phyloP scores from a whole-genome alignment of 2,888 invertebrate genomes.

The Carterocephalus palaemon region DNA sequence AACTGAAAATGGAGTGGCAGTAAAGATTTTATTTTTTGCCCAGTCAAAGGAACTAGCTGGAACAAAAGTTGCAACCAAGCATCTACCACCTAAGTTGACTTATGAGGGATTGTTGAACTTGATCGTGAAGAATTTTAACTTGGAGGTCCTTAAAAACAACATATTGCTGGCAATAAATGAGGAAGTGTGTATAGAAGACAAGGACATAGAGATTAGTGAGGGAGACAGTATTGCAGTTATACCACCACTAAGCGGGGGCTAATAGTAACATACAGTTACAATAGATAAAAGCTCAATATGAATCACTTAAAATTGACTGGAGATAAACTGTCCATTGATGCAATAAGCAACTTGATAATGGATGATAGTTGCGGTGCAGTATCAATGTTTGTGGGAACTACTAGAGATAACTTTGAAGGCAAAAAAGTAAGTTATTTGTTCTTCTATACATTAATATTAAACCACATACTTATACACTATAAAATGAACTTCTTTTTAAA shows the following conservation, averaged over 20 bases:
- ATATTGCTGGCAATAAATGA: conserved; percentile 91
- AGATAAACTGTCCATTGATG: conserved; percentile 83
- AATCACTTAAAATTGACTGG: conserved; percentile 84
- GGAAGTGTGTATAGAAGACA: conserved; percentile 81
- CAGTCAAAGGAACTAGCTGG: conserved; percentile 91
- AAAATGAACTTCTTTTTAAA: too few relatives aligned
- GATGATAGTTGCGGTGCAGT: conserved; percentile 91
- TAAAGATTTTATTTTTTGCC: conserved; percentile 92
- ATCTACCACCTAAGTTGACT: conserved; percentile 70
- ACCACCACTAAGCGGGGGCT: conserved; percentile 96
- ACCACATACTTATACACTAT: too few relatives aligned
- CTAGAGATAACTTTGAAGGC: conserved; percentile 89
- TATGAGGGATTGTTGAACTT: conserved; percentile 80
- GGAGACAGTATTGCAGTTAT: conserved; percentile 94
- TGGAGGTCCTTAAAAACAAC: conserved; percentile 83
- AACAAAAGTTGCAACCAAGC: conserved; percentile 74
- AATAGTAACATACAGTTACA: conserved; percentile 41
- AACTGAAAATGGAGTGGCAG: conserved; percentile 68
- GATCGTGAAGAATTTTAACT: conserved; percentile 80
- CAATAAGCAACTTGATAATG: conserved; percentile 81
- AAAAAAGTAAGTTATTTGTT: conserved; percentile 79
- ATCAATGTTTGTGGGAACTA: conserved; percentile 93
- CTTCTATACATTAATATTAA: conserved; percentile 5
- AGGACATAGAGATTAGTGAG: conserved; percentile 77
- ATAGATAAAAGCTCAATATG: conserved; percentile 62